Evolutionary conservation across 2,888 invertebrate genomes (phyloP).

Genomic region (Macaria liturata): DNA sequence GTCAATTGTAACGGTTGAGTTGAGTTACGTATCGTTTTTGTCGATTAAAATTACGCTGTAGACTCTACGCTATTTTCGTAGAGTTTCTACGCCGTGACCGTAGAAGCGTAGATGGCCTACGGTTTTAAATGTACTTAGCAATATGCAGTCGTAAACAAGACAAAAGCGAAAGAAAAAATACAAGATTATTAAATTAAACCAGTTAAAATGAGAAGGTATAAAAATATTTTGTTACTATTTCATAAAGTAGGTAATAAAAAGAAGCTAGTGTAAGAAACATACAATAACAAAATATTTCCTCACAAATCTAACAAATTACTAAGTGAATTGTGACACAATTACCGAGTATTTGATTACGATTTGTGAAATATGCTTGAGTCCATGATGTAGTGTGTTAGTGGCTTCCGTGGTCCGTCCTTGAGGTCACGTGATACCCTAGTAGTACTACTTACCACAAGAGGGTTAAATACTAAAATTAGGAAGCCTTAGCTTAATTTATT

Average conservation of each 20-base stretch:
- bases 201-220: too few relatives aligned
- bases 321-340: conserved; percentile 6
- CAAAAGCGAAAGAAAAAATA: too few relatives aligned
- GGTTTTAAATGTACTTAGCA: not conserved
- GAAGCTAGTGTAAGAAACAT: too few relatives aligned
- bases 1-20: conserved; percentile 10
- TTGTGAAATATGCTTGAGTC: conserved; percentile 16
- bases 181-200: too few relatives aligned
- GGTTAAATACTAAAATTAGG: conserved; percentile 9
- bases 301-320: not conserved
- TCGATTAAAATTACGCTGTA: conserved; percentile 5
- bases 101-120: conserved; percentile 7
- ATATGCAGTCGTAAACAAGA: too few relatives aligned
- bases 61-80: not conserved
- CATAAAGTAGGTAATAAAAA: too few relatives aligned
- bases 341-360: conserved; percentile 11
- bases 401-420: conserved; percentile 35
- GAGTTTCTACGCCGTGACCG: conserved; percentile 1
- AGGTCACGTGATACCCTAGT: not conserved
- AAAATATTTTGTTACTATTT: too few relatives aligned
- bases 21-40: conserved; percentile 1
- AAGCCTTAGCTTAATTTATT: too few relatives aligned
- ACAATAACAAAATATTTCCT: too few relatives aligned
- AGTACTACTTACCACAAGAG: too few relatives aligned
- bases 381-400: conserved; percentile 14